Evolutionary conservation across 2,888 invertebrate species (phyloP), one percentile per base, ranked within the genome.

Genomic region (Ptycholaimellus sp.): DNA sequence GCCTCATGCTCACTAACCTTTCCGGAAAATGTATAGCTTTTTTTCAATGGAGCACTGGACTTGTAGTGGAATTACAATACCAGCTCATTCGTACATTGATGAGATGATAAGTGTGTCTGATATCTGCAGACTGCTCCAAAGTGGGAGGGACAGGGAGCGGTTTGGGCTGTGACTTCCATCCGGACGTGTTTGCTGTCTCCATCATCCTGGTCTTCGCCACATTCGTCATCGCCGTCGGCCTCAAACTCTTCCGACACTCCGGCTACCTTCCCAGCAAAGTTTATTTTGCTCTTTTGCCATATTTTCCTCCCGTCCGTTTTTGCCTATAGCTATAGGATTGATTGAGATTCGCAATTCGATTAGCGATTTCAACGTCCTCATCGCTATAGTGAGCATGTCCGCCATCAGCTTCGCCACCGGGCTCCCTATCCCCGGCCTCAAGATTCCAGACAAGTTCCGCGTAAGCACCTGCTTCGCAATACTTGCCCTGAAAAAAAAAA

Each of bases 341-440:
- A n/a, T 39, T 27, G 31, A 49, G 51, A 40, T 51, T 22, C 60
- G 68, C n/a, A 56, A 58, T 35, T 49, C 58, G 20, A 40, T 68
- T 28, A 61, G 64, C 36, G 67, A 68, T 49, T 68, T 68, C 47
- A 59, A 63, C n/a, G 66, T 68, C 2, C 51, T 67, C 25, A 56
- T 66, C 33, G 60, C 65, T 16, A 66, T 68, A 33, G 46, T 61
- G 3, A 6, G 51, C 2, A 63, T 66, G 61, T 63, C 65, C 2
- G 43, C 46, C 1, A 14, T 62, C 14, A 49, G 44, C 14, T 39
- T 49, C 33, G 32, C 38, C 7, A 48, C 62, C 11, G 62, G 63
- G 1, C 46, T 64, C 3, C 46, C 49, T 6, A 66, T 66, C 0
- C 64, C 65, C 0, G 66, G 62, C 43, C 53, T 67, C 16, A 46